These are phyloP conservation scores for Lepidurus packardi DNA, from an alignment of 1,140 invertebrate species.

Conservation along the genomic window DNA sequence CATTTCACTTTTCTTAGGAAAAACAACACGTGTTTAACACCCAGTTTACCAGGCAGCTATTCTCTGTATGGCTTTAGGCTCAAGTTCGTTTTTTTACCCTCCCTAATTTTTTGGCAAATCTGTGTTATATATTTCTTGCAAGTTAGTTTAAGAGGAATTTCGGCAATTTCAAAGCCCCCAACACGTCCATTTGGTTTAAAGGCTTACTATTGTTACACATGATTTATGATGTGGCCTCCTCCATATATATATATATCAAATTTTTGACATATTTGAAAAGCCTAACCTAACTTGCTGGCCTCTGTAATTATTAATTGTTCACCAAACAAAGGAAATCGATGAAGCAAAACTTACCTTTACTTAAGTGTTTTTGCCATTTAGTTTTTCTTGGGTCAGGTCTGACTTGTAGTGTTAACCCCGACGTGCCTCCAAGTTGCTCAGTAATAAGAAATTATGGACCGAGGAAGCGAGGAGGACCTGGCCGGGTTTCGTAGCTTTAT, in stretches of 20 bases:
- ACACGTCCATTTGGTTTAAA: neutral
- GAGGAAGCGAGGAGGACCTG: too few relatives aligned
- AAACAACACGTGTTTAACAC: neutral
- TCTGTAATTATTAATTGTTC: constrained; percentile 19
- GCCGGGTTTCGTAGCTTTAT: too few relatives aligned
- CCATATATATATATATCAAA: constrained; percentile 6
- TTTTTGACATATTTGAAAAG: constrained; percentile 9
- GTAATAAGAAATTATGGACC: too few relatives aligned
- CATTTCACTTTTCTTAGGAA: neutral
- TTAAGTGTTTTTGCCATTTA: neutral
- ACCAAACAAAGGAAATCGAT: neutral
- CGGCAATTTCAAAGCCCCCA: neutral
- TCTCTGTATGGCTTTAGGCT: neutral
- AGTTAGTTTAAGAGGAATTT: neutral
- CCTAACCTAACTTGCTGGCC: constrained; percentile 1
- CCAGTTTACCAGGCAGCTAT: constrained; percentile 1
- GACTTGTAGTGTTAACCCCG: too few relatives aligned
- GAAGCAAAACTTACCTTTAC: neutral
- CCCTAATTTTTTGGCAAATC: neutral
- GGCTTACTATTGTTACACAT: neutral
- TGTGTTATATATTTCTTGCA: constrained; percentile 9
- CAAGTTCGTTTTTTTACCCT: neutral
- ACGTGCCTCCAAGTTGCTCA: too few relatives aligned
- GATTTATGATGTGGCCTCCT: constrained; percentile 9
- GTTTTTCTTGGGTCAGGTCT: neutral